phyloP scores from a whole-genome alignment of 2,888 invertebrate species.

The Drosophila dives region DNA sequence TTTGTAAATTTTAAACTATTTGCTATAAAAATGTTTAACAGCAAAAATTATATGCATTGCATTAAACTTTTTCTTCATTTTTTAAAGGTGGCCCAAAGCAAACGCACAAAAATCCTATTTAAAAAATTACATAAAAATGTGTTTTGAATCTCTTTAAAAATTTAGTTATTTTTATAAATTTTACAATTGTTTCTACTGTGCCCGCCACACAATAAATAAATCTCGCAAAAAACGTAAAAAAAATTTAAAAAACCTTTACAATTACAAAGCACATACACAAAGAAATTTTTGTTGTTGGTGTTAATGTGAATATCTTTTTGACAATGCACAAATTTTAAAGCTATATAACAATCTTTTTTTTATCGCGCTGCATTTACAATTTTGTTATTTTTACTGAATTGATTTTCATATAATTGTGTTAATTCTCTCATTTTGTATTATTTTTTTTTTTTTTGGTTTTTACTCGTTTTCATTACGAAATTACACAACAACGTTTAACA shows the following conservation, averaged over 20 bases:
- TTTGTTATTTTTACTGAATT: slow-evolving; percentile 31
- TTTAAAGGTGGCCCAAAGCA: slow-evolving; percentile 58
- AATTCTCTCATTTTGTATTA: slow-evolving; percentile 26
- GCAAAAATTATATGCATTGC: slow-evolving; percentile 66
- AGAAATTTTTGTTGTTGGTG: slow-evolving; percentile 39
- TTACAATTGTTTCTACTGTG: slow-evolving; percentile 37
- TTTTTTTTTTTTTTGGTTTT: slow-evolving; percentile 36
- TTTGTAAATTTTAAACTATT: slow-evolving; percentile 74
- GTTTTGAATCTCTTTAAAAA: slow-evolving; percentile 19
- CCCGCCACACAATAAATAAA: slow-evolving; percentile 43
- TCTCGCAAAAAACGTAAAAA: slow-evolving; percentile 52
- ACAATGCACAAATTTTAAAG: slow-evolving; percentile 68
- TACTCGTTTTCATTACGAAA: slow-evolving; percentile 15
- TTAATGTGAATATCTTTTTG: slow-evolving; percentile 40
- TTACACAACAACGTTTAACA: slow-evolving; percentile 53
- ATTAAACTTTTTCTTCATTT: slow-evolving; percentile 12
- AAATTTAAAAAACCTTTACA: slow-evolving; percentile 56
- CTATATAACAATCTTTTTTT: slow-evolving; percentile 69
- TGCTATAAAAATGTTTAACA: slow-evolving; percentile 69
- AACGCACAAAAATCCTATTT: slow-evolving; percentile 46
- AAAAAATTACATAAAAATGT: slow-evolving; percentile 47
- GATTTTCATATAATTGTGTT: slow-evolving; percentile 15
- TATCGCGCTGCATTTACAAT: slow-evolving; percentile 39
- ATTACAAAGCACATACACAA: slow-evolving; percentile 70
- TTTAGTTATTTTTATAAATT: slow-evolving; percentile 9